These are phyloP conservation scores for Drosophila malerkotliana DNA, from an alignment of 1,140 invertebrate genomes.

Conservation along the genomic window DNA sequence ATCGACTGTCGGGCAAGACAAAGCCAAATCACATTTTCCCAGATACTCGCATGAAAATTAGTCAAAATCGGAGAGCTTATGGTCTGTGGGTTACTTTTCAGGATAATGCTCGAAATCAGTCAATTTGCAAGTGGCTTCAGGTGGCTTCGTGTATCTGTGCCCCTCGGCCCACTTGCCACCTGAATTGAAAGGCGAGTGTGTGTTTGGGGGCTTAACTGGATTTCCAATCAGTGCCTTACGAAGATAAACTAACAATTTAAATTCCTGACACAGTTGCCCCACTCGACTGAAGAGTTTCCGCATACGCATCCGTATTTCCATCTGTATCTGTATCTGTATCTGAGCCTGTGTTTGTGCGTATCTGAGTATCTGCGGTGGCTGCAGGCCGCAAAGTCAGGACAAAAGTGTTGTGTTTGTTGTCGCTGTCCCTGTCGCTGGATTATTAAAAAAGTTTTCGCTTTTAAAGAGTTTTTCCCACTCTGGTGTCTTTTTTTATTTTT, in stretches of 20 bases:
- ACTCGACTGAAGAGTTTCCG: constrained; percentile 23
- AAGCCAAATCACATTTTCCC: constrained; percentile 22
- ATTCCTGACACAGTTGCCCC: constrained; percentile 57
- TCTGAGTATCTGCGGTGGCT: constrained; percentile 25
- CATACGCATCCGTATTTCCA: neutral
- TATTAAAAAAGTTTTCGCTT: constrained; percentile 77
- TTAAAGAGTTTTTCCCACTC: constrained; percentile 61
- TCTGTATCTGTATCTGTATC: constrained; percentile 1
- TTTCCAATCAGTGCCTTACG: constrained; percentile 34
- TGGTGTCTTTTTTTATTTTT: neutral
- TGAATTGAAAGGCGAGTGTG: constrained; percentile 3
- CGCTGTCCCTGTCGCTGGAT: constrained; percentile 57
- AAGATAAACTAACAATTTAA: constrained; percentile 77
- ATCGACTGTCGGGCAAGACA: constrained; percentile 7
- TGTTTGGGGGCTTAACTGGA: constrained; percentile 20
- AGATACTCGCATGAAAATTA: constrained; percentile 27
- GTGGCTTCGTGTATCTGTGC: neutral
- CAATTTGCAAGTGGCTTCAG: constrained; percentile 41
- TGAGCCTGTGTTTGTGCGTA: constrained; percentile 9
- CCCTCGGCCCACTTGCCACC: constrained; percentile 12
- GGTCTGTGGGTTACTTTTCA: constrained; percentile 26
- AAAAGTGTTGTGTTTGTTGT: constrained; percentile 6
- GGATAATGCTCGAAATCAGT: constrained; percentile 16
- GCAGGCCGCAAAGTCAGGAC: constrained; percentile 13
- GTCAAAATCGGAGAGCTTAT: constrained; percentile 24